Base-by-base conservation (phyloP, 2,888 invertebrate genomes). In the Diaphora mendica region DNA sequence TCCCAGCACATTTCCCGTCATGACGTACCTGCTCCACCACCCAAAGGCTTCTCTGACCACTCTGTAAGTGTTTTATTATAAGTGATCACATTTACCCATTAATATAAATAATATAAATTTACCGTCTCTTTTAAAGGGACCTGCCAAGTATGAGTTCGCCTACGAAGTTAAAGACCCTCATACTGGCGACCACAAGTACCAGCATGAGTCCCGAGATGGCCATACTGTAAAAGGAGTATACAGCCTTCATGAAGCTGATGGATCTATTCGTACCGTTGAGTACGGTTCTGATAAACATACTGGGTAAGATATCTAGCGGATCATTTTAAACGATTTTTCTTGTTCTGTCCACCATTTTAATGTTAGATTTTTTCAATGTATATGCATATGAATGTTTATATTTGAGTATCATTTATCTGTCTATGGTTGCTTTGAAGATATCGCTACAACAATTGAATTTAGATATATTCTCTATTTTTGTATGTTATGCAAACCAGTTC, bases 151-250 rank as follows among this genome's bases (percentile, higher is more conserved):
- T 90, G 93, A 95, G 71, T 96, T 95, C 89, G 93, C 93, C 68
- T 96, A 96, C 87, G 94, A 96, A n/a, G 96, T 96, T 5, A 91
- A 95, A 76, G 96, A 96, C 82, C 91, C 91, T 11, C 96, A 96
- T 83, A 96, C 96, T 71, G 96, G 96, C n/a, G 96, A 96, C 91
- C 93, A 94, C 86, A 96, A 96, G 89, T 94, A 93, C 81, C 96
- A 96, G 86, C 92, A 94, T 73, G 96, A 96, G 89, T 87, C 91
- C 80, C 93, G 95, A 75, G 95, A 96, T 88, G 97, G 97, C 2
- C 95, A 97, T 85, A 93, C 91, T 51, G 97, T 97, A 75, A 95
- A 96, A 85, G 97, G 97, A 73, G 88, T 89, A 68, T 93, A 93
- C 89, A 90, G 90, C 44, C 87, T 93, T 72, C 87, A 90, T 42